Evolutionary conservation across 2,888 invertebrate species (phyloP).

Genomic region (Icerya purchasi): DNA sequence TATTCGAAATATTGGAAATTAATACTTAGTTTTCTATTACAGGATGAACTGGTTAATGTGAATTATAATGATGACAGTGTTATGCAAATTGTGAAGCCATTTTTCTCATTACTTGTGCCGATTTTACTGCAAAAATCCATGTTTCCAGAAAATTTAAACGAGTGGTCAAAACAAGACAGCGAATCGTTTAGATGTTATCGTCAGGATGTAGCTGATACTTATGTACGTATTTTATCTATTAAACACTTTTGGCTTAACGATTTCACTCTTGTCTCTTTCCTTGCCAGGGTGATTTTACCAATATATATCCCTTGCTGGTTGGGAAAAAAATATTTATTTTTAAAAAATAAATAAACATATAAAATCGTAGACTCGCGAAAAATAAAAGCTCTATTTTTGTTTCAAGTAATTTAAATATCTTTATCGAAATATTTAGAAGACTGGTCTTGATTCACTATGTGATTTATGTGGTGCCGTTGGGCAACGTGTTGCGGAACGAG

Average conservation of each 20-base stretch:
- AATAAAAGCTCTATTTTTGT: too few species aligned
- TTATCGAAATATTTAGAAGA: too few species aligned
- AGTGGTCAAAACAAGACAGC: conserved; percentile 52
- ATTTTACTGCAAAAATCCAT: conserved; percentile 59
- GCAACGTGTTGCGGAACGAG: too few species aligned
- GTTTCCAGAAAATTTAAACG: conserved; percentile 40
- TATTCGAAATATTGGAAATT: not conserved
- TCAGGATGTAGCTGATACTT: conserved; percentile 65
- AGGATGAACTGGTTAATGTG: conserved; percentile 15
- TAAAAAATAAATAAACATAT: not conserved
- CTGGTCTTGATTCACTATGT: too few species aligned
- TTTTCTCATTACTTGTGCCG: conserved; percentile 56
- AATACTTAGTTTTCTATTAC: not conserved
- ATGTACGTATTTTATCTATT: conserved; percentile 32
- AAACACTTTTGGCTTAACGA: too few species aligned
- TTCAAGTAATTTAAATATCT: too few species aligned
- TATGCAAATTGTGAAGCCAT: conserved; percentile 27
- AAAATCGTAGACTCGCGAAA: too few species aligned
- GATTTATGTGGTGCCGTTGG: too few species aligned
- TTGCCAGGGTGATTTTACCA: too few species aligned
- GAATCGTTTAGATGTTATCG: conserved; percentile 71
- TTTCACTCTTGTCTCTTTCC: too few species aligned
- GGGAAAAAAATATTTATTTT: not conserved
- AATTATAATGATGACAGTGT: conserved; percentile 7
- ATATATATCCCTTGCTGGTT: too few species aligned